These are phyloP conservation scores for Cerceris ruficornis DNA, from an alignment of 2,888 invertebrate genomes.

Conservation along the genomic window DNA sequence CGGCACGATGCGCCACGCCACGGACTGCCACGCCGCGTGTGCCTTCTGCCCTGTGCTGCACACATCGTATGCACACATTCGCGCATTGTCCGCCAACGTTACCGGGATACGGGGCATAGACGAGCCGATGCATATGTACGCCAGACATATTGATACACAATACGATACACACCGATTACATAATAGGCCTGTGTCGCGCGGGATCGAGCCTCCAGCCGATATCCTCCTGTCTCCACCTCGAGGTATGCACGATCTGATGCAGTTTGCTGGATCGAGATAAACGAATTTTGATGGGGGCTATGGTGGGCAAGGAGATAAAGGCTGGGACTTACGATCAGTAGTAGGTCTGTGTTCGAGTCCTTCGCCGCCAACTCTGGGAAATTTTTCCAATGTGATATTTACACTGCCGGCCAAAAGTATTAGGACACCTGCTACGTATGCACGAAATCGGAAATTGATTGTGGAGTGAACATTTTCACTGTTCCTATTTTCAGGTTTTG, in stretches of 20 bases:
- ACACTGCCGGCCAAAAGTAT: too few relatives aligned
- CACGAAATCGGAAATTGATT: too few relatives aligned
- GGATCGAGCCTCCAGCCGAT: slow-evolving; percentile 44
- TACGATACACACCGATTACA: slow-evolving; percentile 71
- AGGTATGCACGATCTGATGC: slow-evolving; percentile 43
- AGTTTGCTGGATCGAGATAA: slow-evolving; percentile 45
- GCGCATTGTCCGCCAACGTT: slow-evolving; percentile 65
- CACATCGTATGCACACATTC: slow-evolving; percentile 57
- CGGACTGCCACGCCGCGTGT: slow-evolving; percentile 30
- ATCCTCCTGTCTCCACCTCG: slow-evolving; percentile 23
- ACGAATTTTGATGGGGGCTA: slow-evolving; percentile 5
- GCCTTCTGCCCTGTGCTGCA: slow-evolving; percentile 9
- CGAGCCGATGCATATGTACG: slow-evolving; percentile 50
- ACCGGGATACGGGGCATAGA: slow-evolving; percentile 53
- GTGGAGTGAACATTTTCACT: too few relatives aligned
- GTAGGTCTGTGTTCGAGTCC: not conserved
- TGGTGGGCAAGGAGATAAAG: not conserved
- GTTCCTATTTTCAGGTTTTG: too few relatives aligned
- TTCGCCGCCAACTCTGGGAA: too few relatives aligned
- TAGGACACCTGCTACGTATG: too few relatives aligned
- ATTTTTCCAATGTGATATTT: too few relatives aligned
- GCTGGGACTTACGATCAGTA: too few relatives aligned
- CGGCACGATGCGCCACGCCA: slow-evolving; percentile 29
- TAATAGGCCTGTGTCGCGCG: slow-evolving; percentile 71
- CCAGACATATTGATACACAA: slow-evolving; percentile 70